A percentile compares a stretch with the other conserved stretches of the same genome.
Conservation (phyloP, 2,797 vertebrate genomes). For the Gymnodraco acuticeps region DNA sequence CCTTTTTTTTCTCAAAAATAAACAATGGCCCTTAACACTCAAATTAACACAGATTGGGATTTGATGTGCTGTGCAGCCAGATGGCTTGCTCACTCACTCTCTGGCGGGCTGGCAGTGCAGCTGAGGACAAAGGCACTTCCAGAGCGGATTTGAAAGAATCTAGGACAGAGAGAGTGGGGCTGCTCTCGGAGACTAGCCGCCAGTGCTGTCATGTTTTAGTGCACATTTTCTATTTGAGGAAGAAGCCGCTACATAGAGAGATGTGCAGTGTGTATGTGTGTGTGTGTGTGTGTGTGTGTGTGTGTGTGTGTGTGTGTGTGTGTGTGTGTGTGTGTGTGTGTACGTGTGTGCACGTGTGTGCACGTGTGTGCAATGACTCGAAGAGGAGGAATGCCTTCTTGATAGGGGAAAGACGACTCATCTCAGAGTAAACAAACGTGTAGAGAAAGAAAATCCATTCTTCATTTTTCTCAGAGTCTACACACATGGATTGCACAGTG, state of each 20-base stretch:
- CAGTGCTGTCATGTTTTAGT: conserved; percentile 85
- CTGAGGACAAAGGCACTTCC: conserved; percentile 83
- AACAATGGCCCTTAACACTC: conserved; percentile 84
- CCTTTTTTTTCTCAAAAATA: conserved; percentile 67
- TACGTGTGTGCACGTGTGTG: conserved; percentile 3
- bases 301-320: neutral
- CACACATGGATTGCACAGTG: conserved; percentile 29
- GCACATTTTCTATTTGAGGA: conserved; percentile 85
- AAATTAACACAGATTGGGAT: conserved; percentile 86
- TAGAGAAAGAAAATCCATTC: conserved; percentile 59
- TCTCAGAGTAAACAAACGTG: conserved; percentile 71
- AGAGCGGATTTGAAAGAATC: conserved; percentile 85
- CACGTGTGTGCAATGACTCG: conserved; percentile 49
- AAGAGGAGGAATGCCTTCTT: conserved; percentile 74
- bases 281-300: conserved; percentile 22
- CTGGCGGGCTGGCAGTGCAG: conserved; percentile 77
- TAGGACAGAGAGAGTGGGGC: conserved; percentile 83
- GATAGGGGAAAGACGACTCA: conserved; percentile 64
- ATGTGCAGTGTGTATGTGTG: conserved; percentile 42
- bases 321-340: too few relatives aligned
- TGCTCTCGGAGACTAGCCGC: conserved; percentile 83
- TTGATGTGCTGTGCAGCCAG: conserved; percentile 82
- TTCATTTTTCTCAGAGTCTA: conserved; percentile 50
- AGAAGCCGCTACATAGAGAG: conserved; percentile 73
- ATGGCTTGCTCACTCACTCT: conserved; percentile 80